Conservation (phyloP, 2,113 vertebrate species). For the Psettodes erumei region DNA sequence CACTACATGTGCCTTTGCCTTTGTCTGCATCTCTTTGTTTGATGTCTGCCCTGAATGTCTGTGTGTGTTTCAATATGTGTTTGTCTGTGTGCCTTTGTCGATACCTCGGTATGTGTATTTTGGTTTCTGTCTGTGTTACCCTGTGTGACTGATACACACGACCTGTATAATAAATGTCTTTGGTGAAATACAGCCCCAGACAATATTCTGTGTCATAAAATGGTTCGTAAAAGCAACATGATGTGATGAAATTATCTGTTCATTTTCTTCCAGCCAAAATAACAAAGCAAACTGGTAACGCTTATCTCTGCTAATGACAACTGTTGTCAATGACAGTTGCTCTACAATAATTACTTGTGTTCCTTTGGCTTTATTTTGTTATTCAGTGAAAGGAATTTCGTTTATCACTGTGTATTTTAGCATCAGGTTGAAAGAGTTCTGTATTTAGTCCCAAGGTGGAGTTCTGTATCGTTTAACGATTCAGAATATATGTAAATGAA, state of each 20-base stretch:
- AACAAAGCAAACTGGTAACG: slow-evolving; percentile 9
- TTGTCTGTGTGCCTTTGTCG: background rate
- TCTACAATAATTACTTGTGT: slow-evolving; percentile 34
- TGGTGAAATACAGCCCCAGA: slow-evolving; percentile 12
- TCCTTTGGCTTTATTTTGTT: slow-evolving; percentile 27
- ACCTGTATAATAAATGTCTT: slow-evolving; percentile 28
- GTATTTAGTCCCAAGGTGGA: slow-evolving; percentile 16
- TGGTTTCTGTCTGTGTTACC: background rate
- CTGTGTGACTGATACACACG: slow-evolving; percentile 2
- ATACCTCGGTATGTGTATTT: too few relatives aligned
- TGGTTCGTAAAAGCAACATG: slow-evolving; percentile 26
- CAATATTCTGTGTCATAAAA: slow-evolving; percentile 30
- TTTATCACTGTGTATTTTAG: slow-evolving; percentile 8
- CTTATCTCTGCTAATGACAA: slow-evolving; percentile 40
- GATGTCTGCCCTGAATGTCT: slow-evolving; percentile 40
- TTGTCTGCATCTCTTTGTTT: slow-evolving; percentile 66
- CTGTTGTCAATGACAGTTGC: slow-evolving; percentile 38
- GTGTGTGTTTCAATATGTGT: background rate
- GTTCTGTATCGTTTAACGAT: slow-evolving; percentile 18
- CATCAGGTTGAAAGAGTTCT: slow-evolving; percentile 16
- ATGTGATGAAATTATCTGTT: slow-evolving; percentile 44
- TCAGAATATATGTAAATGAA: slow-evolving; percentile 30
- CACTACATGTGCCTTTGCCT: slow-evolving; percentile 55
- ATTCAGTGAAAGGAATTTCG: background rate
- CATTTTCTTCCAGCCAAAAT: slow-evolving; percentile 49